Evolutionary conservation across 2,888 invertebrate species (phyloP), one percentile per base, ranked within the genome.

Genomic region (Monochamus alternatus): DNA sequence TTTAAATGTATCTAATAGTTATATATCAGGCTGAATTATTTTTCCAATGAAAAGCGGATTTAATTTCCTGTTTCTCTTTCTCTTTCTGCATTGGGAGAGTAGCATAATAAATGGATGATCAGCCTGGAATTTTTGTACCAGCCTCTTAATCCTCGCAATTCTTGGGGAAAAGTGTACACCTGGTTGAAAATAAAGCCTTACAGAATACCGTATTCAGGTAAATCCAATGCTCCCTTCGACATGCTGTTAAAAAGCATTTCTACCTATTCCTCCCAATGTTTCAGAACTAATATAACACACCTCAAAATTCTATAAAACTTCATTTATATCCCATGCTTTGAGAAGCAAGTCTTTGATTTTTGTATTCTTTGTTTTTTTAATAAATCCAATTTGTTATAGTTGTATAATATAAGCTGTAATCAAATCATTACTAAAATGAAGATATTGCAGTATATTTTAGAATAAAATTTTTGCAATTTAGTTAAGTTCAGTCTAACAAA

Each of bases 101-200:
- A 71, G 9, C 10, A 79, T 63, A 51, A 81, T 60, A 74, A 80
- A 82, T 32, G 81, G 79, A 75, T 78, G 81, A 64, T 82, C 79
- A 9, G 75, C 81, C 47, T 52, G 69, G 67, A 82, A 82, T 14
- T 69, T 60, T 55, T 64, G 32, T 2, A 78, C 78, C 30, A 63
- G 58, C 68, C 76, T 77, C 74, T 59, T 64, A 43, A 63, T 72
- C 68, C 70, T 67, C 1, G 63, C 71, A n/a, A 52, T 63, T 31
- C 71, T 47, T 62, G 62, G 62, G 22, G 38, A 51, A 14, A 71
- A 62, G 63, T 71, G 71, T 44, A 52, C 63, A 62, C 71, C 71
- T 71, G 30, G n/a, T 69, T 62, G 14, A 62, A 51, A 66, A 70
- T 12, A 51, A 70, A 43, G 22, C 31, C 30, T 30, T 59, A 32